Conservation (phyloP, 2,113 vertebrate species). For the Tympanuchus pallidicinctus region DNA sequence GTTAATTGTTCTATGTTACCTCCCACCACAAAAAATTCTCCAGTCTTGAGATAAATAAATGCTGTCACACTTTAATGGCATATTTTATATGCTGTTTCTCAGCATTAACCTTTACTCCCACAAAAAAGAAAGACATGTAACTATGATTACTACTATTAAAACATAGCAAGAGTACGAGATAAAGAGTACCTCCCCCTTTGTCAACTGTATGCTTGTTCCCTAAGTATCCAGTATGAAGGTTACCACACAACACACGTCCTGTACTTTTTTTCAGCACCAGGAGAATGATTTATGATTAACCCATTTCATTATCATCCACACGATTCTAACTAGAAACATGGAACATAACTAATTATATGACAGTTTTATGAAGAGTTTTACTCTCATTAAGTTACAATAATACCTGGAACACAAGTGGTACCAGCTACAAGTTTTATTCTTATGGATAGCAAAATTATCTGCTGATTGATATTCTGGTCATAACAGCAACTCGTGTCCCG, state of each 20-base stretch:
- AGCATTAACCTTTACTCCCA: not conserved
- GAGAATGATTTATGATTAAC: not conserved
- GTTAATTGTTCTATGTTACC: not conserved
- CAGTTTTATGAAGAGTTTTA: not conserved
- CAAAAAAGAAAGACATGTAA: not conserved
- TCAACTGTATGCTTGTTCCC: not conserved
- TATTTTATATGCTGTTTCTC: not conserved
- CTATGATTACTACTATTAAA: not conserved
- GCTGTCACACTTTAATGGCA: not conserved
- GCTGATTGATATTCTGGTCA: not conserved
- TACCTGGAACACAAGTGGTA: not conserved
- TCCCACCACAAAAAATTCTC: not conserved
- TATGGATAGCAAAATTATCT: not conserved
- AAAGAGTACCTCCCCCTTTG: not conserved
- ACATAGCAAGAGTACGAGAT: not conserved
- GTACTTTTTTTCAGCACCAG: not conserved
- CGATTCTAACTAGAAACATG: fast-evolving
- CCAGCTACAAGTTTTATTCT: not conserved
- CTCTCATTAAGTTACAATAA: not conserved
- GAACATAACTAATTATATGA: not conserved
- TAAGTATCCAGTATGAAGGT: not conserved
- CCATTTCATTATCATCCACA: not conserved
- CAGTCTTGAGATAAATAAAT: not conserved
- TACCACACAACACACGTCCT: not conserved
- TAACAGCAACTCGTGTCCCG: not conserved